phyloP scores from a whole-genome alignment of 23 tunicate genomes.

The Diplosoma virens region DNA sequence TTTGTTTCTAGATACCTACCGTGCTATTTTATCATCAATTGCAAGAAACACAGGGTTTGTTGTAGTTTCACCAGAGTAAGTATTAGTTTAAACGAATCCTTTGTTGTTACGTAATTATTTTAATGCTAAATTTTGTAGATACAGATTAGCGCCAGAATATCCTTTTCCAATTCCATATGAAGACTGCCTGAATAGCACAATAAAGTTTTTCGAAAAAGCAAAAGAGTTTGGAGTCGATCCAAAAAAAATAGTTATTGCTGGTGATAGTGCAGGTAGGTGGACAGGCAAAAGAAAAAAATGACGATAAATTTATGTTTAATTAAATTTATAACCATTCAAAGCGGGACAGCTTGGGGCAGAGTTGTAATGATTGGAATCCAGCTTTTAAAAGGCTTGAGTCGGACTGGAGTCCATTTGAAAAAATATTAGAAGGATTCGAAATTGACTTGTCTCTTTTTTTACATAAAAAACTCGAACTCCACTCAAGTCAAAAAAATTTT shows the following conservation, averaged over 20 bases:
- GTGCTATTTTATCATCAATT: no score
- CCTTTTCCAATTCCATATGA: slow-evolving; percentile 69
- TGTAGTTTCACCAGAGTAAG: no score
- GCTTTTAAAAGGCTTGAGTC: no score
- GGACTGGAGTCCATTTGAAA: no score
- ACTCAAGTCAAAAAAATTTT: no score
- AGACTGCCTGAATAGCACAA: slow-evolving; percentile 56
- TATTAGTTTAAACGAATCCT: background rate
- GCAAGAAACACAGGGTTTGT: no score
- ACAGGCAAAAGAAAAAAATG: no score
- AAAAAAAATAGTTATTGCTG: slow-evolving; percentile 35
- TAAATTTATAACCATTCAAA: background rate
- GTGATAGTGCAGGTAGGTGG: slow-evolving; percentile 77
- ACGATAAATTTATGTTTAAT: background rate
- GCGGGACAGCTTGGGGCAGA: background rate
- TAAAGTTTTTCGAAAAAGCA: slow-evolving; percentile 53
- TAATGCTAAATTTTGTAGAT: slow-evolving; percentile 19
- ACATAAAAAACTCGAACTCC: no score
- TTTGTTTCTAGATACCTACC: no score
- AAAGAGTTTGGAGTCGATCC: slow-evolving; percentile 55
- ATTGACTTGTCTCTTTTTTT: no score
- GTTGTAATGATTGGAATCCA: background rate
- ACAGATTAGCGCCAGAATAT: slow-evolving; percentile 70
- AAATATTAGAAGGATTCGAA: no score
- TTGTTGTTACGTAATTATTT: background rate